phyloP scores from a whole-genome alignment of 1,140 invertebrate species.

The Brachionus angularis region DNA sequence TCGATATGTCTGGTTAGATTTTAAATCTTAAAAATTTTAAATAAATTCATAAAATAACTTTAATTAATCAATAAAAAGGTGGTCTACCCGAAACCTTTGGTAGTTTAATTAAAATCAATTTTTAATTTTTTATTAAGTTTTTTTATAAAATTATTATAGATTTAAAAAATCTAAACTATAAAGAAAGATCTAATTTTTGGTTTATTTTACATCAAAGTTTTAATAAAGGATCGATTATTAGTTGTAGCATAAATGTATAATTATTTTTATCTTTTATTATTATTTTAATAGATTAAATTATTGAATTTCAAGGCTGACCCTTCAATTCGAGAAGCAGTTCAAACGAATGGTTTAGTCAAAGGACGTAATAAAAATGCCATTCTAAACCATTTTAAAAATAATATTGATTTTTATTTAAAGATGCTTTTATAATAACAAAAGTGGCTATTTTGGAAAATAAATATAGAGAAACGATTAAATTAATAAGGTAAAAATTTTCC shows the following conservation, averaged over 20 bases:
- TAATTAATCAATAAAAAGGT: slow-evolving; percentile 22
- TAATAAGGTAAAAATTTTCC: no score
- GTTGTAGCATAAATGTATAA: slow-evolving; percentile 26
- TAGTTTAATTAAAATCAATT: background rate
- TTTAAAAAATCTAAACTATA: slow-evolving; percentile 42
- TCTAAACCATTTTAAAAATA: no score
- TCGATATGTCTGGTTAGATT: slow-evolving; percentile 51
- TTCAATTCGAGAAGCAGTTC: slow-evolving; percentile 8
- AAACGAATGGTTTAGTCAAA: slow-evolving; percentile 14
- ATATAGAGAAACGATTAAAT: slow-evolving; percentile 61
- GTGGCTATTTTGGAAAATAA: slow-evolving; percentile 59
- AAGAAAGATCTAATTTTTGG: slow-evolving; percentile 8
- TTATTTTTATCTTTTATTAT: no score
- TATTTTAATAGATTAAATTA: background rate
- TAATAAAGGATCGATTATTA: slow-evolving; percentile 10
- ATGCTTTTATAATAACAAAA: slow-evolving; percentile 87
- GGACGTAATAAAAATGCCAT: background rate
- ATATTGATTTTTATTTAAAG: slow-evolving; percentile 54
- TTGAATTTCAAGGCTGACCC: slow-evolving; percentile 9
- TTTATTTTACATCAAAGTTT: slow-evolving; percentile 2
- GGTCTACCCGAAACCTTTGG: slow-evolving; percentile 7
- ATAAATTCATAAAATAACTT: background rate
- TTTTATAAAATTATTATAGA: background rate
- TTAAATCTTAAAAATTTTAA: slow-evolving; percentile 49
- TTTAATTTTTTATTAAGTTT: background rate